These are phyloP conservation scores for Typhlomys cinereus DNA, from an alignment of 2,113 vertebrate genomes.

Conservation along the genomic window DNA sequence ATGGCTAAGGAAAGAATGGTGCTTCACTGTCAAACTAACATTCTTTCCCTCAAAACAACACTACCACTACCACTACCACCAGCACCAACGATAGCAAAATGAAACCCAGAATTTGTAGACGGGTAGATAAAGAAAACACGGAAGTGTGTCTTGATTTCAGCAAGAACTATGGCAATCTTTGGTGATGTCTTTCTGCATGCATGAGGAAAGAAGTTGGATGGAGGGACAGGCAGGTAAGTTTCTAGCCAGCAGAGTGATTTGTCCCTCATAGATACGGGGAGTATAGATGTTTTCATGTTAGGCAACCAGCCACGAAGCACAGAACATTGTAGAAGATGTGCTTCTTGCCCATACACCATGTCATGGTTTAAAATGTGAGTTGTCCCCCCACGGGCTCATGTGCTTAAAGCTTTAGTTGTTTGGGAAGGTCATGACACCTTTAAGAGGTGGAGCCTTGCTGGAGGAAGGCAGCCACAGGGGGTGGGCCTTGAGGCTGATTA, in stretches of 20 bases:
- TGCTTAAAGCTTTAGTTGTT: too few species aligned
- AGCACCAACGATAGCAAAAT: too few species aligned
- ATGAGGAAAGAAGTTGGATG: background rate
- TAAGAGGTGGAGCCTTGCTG: too few species aligned
- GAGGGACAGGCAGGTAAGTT: background rate
- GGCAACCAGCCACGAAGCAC: background rate
- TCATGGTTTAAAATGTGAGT: too few species aligned
- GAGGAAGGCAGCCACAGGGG: too few species aligned
- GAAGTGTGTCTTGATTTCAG: conserved; percentile 17
- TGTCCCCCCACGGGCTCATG: too few species aligned
- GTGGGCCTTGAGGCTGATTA: too few species aligned
- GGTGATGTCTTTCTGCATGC: background rate
- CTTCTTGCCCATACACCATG: background rate
- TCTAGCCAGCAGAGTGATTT: background rate
- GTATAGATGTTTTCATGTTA: background rate
- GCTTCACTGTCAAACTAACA: background rate
- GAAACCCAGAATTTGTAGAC: background rate
- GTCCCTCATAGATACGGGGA: background rate
- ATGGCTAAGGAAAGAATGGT: too few species aligned
- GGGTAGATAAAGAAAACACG: conserved; percentile 8
- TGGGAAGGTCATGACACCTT: too few species aligned
- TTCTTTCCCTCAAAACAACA: background rate
- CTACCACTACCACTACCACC: too few species aligned
- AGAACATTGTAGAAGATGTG: background rate
- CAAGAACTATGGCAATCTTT: background rate